Evolutionary conservation across 2,113 vertebrate genomes (phyloP).

Genomic region (Anarhynchus alexandrinus): DNA sequence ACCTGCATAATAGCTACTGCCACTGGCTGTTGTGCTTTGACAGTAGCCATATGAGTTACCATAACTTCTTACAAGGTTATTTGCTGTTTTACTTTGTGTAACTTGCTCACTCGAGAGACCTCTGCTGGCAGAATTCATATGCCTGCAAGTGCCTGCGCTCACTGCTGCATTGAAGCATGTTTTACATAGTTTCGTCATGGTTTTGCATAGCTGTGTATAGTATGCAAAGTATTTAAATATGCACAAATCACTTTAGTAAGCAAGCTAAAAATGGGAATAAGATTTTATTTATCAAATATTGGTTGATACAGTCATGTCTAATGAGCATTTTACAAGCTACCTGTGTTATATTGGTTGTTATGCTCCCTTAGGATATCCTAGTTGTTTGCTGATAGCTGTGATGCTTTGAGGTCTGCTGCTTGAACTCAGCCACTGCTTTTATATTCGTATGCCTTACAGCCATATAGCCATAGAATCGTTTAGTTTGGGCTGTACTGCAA

Average conservation of each 20-base stretch:
- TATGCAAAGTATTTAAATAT: background rate
- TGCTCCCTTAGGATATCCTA: background rate
- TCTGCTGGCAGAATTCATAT: background rate
- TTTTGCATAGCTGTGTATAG: background rate
- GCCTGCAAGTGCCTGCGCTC: background rate
- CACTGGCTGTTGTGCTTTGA: background rate
- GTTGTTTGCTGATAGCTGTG: background rate
- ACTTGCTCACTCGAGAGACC: background rate
- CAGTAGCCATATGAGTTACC: fast-evolving
- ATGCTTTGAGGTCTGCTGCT: background rate
- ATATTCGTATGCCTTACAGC: background rate
- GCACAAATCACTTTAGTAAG: background rate
- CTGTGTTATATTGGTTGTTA: background rate
- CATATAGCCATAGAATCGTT: background rate
- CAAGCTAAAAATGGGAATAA: background rate
- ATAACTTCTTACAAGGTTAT: background rate
- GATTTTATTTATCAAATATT: background rate
- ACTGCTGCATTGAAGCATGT: background rate
- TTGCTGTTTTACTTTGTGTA: background rate
- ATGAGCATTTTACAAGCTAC: background rate
- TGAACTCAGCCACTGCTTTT: background rate
- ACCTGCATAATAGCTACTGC: background rate
- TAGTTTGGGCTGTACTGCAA: background rate
- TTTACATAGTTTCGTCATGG: background rate
- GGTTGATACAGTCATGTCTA: background rate